These are phyloP conservation scores for Eristalis pertinax DNA, from an alignment of 2,888 invertebrate species.

Conservation along the genomic window DNA sequence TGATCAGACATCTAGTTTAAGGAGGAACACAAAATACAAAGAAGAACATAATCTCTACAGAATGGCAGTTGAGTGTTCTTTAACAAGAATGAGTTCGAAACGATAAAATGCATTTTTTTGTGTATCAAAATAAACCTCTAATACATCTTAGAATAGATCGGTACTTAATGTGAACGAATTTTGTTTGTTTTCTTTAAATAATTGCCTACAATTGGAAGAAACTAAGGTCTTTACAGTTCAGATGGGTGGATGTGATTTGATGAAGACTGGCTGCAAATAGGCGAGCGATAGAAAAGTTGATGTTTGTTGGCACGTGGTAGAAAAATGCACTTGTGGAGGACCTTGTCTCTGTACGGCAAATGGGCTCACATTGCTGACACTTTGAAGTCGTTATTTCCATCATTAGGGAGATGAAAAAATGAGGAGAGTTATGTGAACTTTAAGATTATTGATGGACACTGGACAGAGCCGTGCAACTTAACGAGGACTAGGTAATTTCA, in stretches of 20 bases:
- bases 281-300: not conserved
- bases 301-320: not conserved
- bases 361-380: too few species aligned
- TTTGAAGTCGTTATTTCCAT: too few species aligned
- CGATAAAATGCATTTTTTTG: slow-evolving; percentile 66
- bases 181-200: slow-evolving; percentile 29
- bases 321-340: not conserved
- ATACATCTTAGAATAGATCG: slow-evolving; percentile 35
- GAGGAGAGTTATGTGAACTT: too few species aligned
- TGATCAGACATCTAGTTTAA: not conserved
- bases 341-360: too few species aligned
- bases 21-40: slow-evolving; percentile 21
- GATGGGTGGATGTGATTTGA: not conserved
- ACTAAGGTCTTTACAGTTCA: not conserved
- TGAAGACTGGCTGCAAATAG: not conserved
- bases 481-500: too few species aligned
- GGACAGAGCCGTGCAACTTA: too few species aligned
- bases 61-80: slow-evolving; percentile 61
- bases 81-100: slow-evolving; percentile 37
- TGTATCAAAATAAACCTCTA: slow-evolving; percentile 6
- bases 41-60: slow-evolving; percentile 24
- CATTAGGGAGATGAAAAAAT: too few species aligned
- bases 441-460: too few species aligned
- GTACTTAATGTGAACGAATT: slow-evolving; percentile 60
- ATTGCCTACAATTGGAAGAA: slow-evolving; percentile 39